Conservation (phyloP, 2,888 invertebrate genomes). For the Drosophila falleni region DNA sequence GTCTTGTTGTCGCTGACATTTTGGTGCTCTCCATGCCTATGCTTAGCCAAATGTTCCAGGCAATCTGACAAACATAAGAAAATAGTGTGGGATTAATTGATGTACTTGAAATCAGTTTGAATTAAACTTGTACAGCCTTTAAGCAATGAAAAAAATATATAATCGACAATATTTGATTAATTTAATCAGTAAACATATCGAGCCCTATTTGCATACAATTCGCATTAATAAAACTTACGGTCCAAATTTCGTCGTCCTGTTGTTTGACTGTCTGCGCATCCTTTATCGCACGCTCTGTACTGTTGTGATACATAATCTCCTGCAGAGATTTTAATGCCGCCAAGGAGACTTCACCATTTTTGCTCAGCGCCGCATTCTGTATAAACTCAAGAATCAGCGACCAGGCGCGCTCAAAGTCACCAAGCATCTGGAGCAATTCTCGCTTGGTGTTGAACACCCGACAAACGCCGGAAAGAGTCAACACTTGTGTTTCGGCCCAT, state of each 20-base stretch:
- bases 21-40: constrained; percentile 93
- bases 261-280: constrained; percentile 70
- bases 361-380: constrained; percentile 95
- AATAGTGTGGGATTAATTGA: neutral
- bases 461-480: constrained; percentile 96
- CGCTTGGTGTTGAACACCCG: constrained; percentile 97
- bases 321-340: constrained; percentile 98
- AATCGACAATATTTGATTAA: too few relatives aligned
- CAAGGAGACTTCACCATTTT: constrained; percentile 97
- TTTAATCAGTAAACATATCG: too few relatives aligned
- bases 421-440: constrained; percentile 92
- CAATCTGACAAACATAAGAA: constrained; percentile 84
- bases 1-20: constrained; percentile 83
- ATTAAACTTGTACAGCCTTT: neutral
- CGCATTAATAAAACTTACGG: constrained; percentile 84
- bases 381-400: constrained; percentile 96
- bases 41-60: constrained; percentile 95
- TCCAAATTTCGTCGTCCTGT: constrained; percentile 89
- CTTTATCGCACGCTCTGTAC: constrained; percentile 78
- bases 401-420: constrained; percentile 98
- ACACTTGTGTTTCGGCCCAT: constrained; percentile 98
- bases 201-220: too few relatives aligned
- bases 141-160: too few relatives aligned
- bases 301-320: constrained; percentile 93
- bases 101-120: neutral